phyloP scores from a whole-genome alignment of 2,113 vertebrate genomes.

The Desmodus rotundus region DNA sequence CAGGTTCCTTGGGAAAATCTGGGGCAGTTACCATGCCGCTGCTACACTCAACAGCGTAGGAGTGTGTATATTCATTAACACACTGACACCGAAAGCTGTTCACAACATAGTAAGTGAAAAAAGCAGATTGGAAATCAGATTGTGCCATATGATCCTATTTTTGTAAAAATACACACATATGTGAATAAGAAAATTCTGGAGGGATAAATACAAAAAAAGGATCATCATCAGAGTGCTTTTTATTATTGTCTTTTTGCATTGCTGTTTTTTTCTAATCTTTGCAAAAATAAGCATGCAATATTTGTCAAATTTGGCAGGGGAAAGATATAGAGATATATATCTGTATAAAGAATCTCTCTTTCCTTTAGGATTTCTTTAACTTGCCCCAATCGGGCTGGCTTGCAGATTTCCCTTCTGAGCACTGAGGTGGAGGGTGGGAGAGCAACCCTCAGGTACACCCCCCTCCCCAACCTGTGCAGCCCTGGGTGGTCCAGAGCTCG shows the following conservation, averaged over 20 bases:
- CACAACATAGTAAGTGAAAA: not conserved
- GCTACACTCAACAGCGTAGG: not conserved
- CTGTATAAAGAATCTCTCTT: not conserved
- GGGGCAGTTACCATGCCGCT: not conserved
- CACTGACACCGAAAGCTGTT: not conserved
- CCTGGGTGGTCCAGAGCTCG: not conserved
- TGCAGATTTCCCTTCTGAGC: not conserved
- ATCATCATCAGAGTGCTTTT: not conserved
- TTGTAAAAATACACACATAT: not conserved
- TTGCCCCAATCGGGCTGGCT: not conserved
- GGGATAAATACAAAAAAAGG: not conserved
- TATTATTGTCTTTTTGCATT: not conserved
- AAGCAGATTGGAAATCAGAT: slow-evolving; percentile 28
- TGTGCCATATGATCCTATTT: not conserved
- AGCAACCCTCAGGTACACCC: not conserved
- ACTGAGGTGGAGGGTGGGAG: not conserved
- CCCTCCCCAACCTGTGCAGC: not conserved
- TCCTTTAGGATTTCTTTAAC: not conserved
- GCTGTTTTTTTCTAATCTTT: not conserved
- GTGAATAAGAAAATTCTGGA: not conserved
- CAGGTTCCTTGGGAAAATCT: not conserved
- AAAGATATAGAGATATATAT: not conserved
- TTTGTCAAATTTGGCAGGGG: not conserved
- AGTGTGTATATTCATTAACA: not conserved
- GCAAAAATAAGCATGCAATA: not conserved